These are phyloP conservation scores for Indri indri DNA, from an alignment of 2,113 vertebrate genomes.

Conservation along the genomic window DNA sequence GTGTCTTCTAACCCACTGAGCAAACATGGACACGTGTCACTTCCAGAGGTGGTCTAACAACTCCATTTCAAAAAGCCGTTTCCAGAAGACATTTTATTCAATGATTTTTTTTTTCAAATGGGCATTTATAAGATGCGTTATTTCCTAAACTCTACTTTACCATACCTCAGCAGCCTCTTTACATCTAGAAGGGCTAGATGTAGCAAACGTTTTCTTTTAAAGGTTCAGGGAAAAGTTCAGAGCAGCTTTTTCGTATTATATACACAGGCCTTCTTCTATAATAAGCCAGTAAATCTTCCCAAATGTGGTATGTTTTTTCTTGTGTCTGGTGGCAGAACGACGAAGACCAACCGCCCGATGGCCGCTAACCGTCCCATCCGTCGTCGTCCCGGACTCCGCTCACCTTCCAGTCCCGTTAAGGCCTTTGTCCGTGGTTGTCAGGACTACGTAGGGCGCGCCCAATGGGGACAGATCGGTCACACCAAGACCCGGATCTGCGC, in stretches of 20 bases:
- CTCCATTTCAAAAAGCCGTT: too few relatives aligned
- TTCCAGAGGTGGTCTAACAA: too few relatives aligned
- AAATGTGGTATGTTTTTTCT: neutral
- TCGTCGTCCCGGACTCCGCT: neutral
- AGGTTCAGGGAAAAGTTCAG: neutral
- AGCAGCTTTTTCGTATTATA: neutral
- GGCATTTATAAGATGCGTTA: neutral
- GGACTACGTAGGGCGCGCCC: neutral
- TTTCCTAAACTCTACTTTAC: neutral
- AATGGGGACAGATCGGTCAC: too few relatives aligned
- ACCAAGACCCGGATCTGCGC: neutral
- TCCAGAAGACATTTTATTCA: too few relatives aligned
- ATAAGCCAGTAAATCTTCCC: neutral
- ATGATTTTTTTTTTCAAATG: too few relatives aligned
- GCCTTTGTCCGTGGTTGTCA: neutral
- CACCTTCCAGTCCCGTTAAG: neutral
- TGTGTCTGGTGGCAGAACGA: neutral
- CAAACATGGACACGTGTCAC: too few relatives aligned
- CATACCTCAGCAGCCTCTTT: neutral
- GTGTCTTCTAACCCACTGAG: too few relatives aligned
- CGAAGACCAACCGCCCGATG: too few relatives aligned
- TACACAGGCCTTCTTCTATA: neutral
- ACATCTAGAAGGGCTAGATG: neutral
- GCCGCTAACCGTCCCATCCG: neutral
- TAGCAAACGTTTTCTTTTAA: neutral